Conservation (phyloP, 2,113 vertebrate species). For the Corvus hawaiiensis region DNA sequence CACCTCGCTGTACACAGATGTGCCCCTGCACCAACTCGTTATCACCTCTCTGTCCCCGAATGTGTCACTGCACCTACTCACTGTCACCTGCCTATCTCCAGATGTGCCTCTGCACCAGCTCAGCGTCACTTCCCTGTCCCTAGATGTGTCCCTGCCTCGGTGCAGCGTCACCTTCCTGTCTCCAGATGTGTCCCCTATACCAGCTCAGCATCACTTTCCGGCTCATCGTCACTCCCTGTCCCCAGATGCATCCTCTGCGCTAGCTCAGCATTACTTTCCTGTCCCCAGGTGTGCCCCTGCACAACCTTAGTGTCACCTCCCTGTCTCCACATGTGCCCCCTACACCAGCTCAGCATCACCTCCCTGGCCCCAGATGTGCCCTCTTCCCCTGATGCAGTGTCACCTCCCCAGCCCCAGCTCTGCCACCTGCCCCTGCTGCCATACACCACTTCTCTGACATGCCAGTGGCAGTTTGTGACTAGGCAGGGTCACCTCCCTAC, state of each 20-base stretch:
- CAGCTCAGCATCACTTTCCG: not conserved
- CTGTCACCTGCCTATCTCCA: not conserved
- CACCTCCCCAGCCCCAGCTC: not conserved
- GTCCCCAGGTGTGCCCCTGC: not conserved
- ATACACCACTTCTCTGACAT: fast-evolving
- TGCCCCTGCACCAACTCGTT: not conserved
- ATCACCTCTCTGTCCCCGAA: not conserved
- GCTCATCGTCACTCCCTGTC: not conserved
- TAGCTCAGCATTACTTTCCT: not conserved
- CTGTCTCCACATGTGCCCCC: not conserved
- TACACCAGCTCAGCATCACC: not conserved
- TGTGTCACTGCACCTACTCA: not conserved
- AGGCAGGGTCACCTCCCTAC: not conserved
- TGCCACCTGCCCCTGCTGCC: not conserved
- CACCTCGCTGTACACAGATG: not conserved
- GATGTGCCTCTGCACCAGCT: not conserved
- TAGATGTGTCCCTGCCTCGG: not conserved
- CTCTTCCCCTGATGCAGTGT: no score
- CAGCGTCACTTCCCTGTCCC: fast-evolving
- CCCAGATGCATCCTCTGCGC: not conserved
- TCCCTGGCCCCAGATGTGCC: not conserved
- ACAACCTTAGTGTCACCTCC: fast-evolving
- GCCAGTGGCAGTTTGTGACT: fast-evolving
- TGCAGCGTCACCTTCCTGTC: not conserved
- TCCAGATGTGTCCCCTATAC: not conserved